These are phyloP conservation scores for Magallana nippona DNA, from an alignment of 2,888 invertebrate genomes.

Conservation along the genomic window DNA sequence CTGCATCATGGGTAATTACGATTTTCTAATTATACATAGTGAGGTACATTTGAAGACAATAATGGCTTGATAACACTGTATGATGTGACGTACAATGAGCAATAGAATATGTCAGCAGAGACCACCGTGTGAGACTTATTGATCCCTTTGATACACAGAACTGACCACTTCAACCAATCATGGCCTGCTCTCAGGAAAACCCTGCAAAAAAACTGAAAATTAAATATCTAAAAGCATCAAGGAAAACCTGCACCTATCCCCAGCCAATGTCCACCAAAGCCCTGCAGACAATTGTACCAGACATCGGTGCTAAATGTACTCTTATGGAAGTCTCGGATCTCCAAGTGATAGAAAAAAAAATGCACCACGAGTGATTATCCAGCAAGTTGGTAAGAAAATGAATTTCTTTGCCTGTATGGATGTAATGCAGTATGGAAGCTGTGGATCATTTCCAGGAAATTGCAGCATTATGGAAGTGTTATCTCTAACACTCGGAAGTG, in stretches of 20 bases:
- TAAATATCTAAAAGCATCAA: constrained; percentile 3
- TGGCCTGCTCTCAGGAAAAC: background rate
- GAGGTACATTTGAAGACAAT: background rate
- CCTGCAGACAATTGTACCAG: background rate
- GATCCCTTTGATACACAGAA: background rate
- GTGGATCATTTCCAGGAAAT: background rate
- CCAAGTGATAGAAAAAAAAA: too few species aligned
- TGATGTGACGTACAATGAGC: background rate
- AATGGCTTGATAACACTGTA: background rate
- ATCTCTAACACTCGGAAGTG: background rate
- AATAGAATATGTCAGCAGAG: background rate
- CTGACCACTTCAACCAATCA: constrained; percentile 1
- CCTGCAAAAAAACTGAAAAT: background rate
- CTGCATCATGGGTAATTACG: constrained; percentile 7
- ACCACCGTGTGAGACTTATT: background rate
- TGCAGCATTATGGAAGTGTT: too few species aligned
- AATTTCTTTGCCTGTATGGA: too few species aligned
- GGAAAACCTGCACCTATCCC: background rate
- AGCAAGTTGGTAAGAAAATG: too few species aligned
- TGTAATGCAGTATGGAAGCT: background rate
- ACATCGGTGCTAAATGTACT: too few species aligned
- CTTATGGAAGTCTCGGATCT: too few species aligned
- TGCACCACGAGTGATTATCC: too few species aligned
- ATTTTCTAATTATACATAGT: background rate
- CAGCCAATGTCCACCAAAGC: background rate